Percentiles rank a stretch among this genome's conserved stretches.
Evolutionary conservation across 2,113 vertebrate species (phyloP).

Genomic region (Empidonax traillii): DNA sequence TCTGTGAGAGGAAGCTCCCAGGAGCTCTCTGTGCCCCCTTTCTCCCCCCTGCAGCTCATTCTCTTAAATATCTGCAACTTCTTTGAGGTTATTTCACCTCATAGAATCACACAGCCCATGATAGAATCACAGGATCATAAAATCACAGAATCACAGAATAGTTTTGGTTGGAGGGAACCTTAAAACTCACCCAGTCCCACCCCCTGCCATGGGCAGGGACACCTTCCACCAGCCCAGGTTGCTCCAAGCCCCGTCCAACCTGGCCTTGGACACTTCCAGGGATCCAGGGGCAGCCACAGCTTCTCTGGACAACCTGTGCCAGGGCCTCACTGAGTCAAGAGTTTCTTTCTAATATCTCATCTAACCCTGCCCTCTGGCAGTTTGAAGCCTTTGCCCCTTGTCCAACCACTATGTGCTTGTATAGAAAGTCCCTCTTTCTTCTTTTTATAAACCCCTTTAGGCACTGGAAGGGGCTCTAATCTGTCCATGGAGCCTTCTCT

Average conservation of each 20-base stretch:
- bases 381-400: background rate
- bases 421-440: background rate
- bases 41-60: background rate
- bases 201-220: background rate
- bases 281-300: background rate
- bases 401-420: background rate
- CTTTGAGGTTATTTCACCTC: background rate
- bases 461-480: background rate
- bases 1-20: rapidly evolving
- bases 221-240: background rate
- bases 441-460: background rate
- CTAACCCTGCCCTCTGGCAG: background rate
- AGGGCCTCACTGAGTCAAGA: background rate
- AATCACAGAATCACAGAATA: background rate
- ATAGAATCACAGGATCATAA: background rate
- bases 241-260: rapidly evolving
- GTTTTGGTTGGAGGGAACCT: background rate
- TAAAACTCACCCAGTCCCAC: background rate
- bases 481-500: background rate
- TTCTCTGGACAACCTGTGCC: background rate
- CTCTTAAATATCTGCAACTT: background rate
- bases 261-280: background rate
- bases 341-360: background rate
- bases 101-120: background rate
- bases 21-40: background rate